phyloP scores from a whole-genome alignment of 1,140 invertebrate genomes.

The Nephila pilipes region DNA sequence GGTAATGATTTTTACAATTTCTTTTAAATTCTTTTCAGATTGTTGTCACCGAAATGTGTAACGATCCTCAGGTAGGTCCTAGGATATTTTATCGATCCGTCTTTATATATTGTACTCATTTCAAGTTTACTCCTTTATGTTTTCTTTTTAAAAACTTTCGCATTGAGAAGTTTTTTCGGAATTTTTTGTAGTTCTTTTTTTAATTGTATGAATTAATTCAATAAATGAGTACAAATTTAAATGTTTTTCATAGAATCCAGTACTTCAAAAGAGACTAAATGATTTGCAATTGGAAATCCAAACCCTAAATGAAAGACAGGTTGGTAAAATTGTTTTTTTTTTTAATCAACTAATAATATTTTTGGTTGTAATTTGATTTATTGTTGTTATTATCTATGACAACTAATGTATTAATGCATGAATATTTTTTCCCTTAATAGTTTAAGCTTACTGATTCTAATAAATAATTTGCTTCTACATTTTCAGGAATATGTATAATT shows the following conservation, averaged over 20 bases:
- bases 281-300: constrained; percentile 80
- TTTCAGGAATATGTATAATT: too few relatives aligned
- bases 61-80: constrained; percentile 79
- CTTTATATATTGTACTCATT: constrained; percentile 34
- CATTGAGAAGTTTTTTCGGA: background rate
- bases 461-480: too few relatives aligned
- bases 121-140: constrained; percentile 42
- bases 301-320: constrained; percentile 80
- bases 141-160: constrained; percentile 15
- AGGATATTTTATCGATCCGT: constrained; percentile 67
- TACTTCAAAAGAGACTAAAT: constrained; percentile 79
- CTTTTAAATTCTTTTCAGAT: constrained; percentile 79
- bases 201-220: background rate
- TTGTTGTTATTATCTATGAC: background rate
- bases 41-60: constrained; percentile 79
- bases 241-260: constrained; percentile 79
- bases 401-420: background rate
- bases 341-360: too few relatives aligned
- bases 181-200: constrained; percentile 32
- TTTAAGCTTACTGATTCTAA: too few relatives aligned
- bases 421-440: too few relatives aligned
- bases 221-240: background rate
- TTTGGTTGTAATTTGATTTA: background rate
- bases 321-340: constrained; percentile 67
- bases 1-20: background rate